Percentiles rank a stretch among this genome's conserved stretches.
These are phyloP conservation scores for Cybosia mesomella DNA, from an alignment of 2,888 invertebrate species.

Conservation along the genomic window DNA sequence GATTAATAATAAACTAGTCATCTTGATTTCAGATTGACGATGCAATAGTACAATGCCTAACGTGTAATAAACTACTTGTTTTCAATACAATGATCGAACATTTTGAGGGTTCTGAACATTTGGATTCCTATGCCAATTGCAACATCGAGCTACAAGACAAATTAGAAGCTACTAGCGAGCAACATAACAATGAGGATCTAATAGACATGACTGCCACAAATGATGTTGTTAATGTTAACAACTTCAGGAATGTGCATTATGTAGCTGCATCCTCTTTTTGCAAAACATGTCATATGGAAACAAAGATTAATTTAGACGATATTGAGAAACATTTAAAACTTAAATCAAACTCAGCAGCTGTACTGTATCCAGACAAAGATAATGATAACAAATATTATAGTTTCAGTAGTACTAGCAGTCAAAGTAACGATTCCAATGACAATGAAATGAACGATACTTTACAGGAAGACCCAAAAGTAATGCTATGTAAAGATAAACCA, in stretches of 20 bases:
- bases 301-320: conserved; percentile 36
- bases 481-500: background rate
- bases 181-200: background rate
- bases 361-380: background rate
- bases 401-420: background rate
- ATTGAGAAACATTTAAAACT: conserved; percentile 48
- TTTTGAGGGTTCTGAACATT: conserved; percentile 52
- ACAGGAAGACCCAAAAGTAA: too few species aligned
- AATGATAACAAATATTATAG: background rate
- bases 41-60: conserved; percentile 61
- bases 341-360: conserved; percentile 9
- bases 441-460: too few species aligned
- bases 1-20: background rate
- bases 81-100: conserved; percentile 47
- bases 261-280: conserved; percentile 41
- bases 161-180: background rate
- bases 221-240: background rate
- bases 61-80: conserved; percentile 59
- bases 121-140: conserved; percentile 22
- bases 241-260: background rate
- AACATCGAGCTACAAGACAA: conserved; percentile 10
- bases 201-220: background rate
- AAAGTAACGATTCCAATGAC: too few species aligned
- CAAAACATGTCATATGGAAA: conserved; percentile 48
- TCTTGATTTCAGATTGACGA: conserved; percentile 59